A percentile compares a stretch with the other conserved stretches of the same genome.
Conservation (phyloP, 2,113 vertebrate species). For the Girardinichthys multiradiatus region DNA sequence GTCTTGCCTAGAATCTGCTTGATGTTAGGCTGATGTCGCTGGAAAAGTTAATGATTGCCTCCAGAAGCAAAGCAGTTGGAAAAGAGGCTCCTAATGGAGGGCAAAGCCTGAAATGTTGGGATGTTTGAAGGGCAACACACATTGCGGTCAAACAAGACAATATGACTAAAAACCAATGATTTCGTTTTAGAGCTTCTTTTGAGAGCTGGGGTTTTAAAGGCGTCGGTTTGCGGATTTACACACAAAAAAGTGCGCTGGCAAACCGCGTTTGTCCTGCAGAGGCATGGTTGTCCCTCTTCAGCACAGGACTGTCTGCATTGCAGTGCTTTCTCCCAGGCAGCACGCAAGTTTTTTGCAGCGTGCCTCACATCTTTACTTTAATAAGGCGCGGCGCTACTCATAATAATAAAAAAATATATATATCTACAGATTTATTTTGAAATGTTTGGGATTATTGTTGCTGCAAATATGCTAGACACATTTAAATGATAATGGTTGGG, state of each 20-base stretch:
- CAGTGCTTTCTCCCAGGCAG: conserved; percentile 75
- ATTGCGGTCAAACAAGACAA: conserved; percentile 12
- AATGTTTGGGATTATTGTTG: background rate
- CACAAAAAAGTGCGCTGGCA: conserved; percentile 28
- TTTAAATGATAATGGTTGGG: conserved; percentile 15
- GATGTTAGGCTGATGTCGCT: conserved; percentile 15
- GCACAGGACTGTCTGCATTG: conserved; percentile 81
- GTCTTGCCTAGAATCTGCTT: conserved; percentile 16
- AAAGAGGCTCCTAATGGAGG: conserved; percentile 25
- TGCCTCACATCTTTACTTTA: conserved; percentile 38
- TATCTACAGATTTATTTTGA: background rate
- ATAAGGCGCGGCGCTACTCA: conserved; percentile 4
- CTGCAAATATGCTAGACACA: conserved; percentile 1
- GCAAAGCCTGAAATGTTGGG: conserved; percentile 42
- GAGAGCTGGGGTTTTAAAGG: background rate
- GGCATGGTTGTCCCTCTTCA: conserved; percentile 48
- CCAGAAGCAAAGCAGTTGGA: conserved; percentile 25
- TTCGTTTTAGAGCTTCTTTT: background rate
- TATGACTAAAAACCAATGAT: background rate
- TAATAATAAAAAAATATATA: background rate
- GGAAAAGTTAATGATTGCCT: conserved; percentile 49
- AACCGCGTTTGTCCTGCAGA: conserved; percentile 53
- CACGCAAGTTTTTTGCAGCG: conserved; percentile 79
- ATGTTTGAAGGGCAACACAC: conserved; percentile 65
- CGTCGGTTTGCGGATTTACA: background rate